Base-by-base conservation (phyloP, 2,888 invertebrate genomes). In the Stenurella melanura region DNA sequence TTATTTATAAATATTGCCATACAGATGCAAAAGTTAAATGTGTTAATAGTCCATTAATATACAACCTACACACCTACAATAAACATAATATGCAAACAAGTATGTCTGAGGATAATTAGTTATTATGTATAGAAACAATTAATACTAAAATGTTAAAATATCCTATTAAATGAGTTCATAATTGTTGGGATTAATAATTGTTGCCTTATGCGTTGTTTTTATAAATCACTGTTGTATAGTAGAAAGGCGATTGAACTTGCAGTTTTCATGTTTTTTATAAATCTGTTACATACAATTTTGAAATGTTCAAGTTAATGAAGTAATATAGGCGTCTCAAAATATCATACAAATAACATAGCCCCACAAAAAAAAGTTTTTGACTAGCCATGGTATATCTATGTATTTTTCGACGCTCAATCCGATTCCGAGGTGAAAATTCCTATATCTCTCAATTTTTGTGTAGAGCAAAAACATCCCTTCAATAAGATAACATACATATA, bases 11-110 rank as follows among this genome's bases (percentile, higher is more conserved):
- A 70, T 19, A 70, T 42, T 64, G 38, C 18, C 19, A 60, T 42
- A 30, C 42, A 70, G 34, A 60, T 70, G 17, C 58, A 21, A 70
- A 60, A 60, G 19, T 38, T 19, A 34, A 34, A 34, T 34, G 7
- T 34, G 42, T 56, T 70, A 70, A 58, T 38, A 19, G 50, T 1
- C 42, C 60, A 61, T 70, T 70, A 70, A 70, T 70, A 18, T 60
- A 57, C 56, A 57, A 26, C 38, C 42, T 58, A 70, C 60, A 70
- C 60, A 12, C 60, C 60, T 26, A 21, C 60, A 61, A 60, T 38
- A 58, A 60, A 42, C 61, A 50, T n/a, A 60, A 58, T 42, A 34
- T 60, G 70, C 60, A 70, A 70, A 70, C 70, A 70, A 38, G n/a
- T 64, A 19, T 63, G 17, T 38, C 15, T 58, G 7, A 61, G 19